Evolutionary conservation across 92 coral and sea anemone species (phyloP), one percentile per base, ranked within the genome.

Genomic region (Palythoa grandis): DNA sequence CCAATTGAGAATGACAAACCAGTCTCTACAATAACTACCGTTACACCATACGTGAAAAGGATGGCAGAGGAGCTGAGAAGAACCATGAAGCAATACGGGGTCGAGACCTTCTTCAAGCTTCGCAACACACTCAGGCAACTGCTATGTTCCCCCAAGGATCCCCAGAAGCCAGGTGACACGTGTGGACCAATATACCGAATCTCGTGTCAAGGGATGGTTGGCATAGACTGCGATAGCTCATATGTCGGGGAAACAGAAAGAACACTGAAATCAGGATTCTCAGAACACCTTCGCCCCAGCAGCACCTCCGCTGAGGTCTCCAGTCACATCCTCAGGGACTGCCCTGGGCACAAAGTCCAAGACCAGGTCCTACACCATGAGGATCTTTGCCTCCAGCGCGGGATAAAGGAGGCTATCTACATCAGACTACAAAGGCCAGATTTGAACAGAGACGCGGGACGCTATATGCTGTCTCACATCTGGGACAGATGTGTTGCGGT

Each of bases 241-340:
- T 40, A 72, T 72, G 58, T 74, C 11, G 86, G 86, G 38, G 86
- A 83, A 69, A 83, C 86, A n/a, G 86, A 83, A 77, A 78, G 63
- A 69, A 29, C 35, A 29, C 35, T 29, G 35, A 29, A 29, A 29
- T 29, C 35, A 29, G 1, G 1, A 29, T 29, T 29, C 35, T 29
- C 35, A 29, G 35, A 29, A 29, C 35, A 29, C 35, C 35, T 29
- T 29, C 35, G 35, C 35, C 35, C 35, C 1, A 29, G 35, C 35
- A 29, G 35, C 35, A 29, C 35, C 35, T 29, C 35, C 35, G 0
- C 35, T 1, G 35, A 29, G 1, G 35, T 29, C 35, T 29, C 1
- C 35, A 29, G 35, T 29, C 35, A 29, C 35, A 29, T 29, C 35
- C 35, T 29, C 35, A 29, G 35, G 35, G 35, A 29, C 35, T 29